Conservation (phyloP, 2,113 vertebrate species). For the Pterocles burchelli region DNA sequence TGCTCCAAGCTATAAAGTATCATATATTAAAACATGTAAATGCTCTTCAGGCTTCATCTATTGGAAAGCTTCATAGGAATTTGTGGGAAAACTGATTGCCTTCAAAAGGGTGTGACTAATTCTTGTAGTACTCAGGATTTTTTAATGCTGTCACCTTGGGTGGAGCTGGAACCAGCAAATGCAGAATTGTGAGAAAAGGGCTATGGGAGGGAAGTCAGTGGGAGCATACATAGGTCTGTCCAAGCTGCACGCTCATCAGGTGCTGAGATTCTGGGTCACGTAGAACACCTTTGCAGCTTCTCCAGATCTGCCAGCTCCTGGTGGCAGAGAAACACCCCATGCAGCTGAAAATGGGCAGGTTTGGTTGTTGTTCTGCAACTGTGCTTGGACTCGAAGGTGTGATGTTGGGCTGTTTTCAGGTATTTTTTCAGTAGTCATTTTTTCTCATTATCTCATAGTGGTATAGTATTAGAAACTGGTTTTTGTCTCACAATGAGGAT, state of each 20-base stretch:
- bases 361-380: neutral
- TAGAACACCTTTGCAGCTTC: neutral
- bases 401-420: neutral
- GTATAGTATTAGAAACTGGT: neutral
- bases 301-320: neutral
- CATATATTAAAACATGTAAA: neutral
- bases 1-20: neutral
- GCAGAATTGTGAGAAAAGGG: neutral
- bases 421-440: neutral
- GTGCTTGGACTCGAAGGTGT: neutral
- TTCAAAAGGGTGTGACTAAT: neutral
- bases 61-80: neutral
- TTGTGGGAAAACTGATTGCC: neutral
- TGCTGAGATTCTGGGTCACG: neutral
- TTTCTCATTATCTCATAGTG: neutral
- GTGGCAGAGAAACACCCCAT: neutral
- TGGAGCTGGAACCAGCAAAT: neutral
- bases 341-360: neutral
- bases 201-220: neutral
- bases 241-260: neutral
- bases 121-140: neutral
- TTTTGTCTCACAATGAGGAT: neutral
- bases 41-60: neutral
- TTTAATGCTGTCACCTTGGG: neutral
- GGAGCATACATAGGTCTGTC: neutral